Evolutionary conservation across 1,140 invertebrate species (phyloP).

Genomic region (Lerema accius): DNA sequence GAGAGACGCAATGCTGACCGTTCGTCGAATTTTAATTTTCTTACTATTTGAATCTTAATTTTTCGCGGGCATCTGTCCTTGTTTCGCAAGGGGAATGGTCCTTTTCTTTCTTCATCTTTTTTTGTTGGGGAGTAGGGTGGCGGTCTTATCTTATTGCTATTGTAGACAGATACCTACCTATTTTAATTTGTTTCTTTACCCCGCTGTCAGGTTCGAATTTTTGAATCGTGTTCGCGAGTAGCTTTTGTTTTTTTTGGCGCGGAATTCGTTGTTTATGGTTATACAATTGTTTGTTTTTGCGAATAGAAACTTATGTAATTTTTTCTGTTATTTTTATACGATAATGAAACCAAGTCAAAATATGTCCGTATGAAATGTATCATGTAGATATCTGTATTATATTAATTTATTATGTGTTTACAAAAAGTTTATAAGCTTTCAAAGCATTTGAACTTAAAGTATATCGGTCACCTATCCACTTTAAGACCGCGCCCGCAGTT

Average conservation of each 20-base stretch:
- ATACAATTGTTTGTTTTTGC: too few relatives aligned
- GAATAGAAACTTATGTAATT: too few relatives aligned
- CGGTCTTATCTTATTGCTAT: slow-evolving; percentile 45
- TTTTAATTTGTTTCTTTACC: slow-evolving; percentile 52
- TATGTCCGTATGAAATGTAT: too few relatives aligned
- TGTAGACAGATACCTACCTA: slow-evolving; percentile 41
- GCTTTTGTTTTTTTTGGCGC: slow-evolving; percentile 22
- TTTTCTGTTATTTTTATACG: too few relatives aligned
- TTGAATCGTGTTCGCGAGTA: slow-evolving; percentile 25
- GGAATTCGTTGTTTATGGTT: too few relatives aligned
- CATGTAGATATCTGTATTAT: too few relatives aligned
- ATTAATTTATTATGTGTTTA: too few relatives aligned
- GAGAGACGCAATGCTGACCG: slow-evolving; percentile 60
- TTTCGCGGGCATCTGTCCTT: slow-evolving; percentile 60
- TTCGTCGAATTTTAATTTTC: slow-evolving; percentile 81
- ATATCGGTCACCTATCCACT: too few relatives aligned
- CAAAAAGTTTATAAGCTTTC: too few relatives aligned
- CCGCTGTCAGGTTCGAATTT: slow-evolving; percentile 33
- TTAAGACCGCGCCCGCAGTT: too few relatives aligned
- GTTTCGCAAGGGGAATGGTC: slow-evolving; percentile 34
- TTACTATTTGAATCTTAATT: slow-evolving; percentile 82
- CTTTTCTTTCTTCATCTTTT: slow-evolving; percentile 47
- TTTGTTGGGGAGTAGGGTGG: slow-evolving; percentile 36
- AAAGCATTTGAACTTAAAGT: too few relatives aligned
- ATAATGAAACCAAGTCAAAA: too few relatives aligned